Evolutionary conservation across 2,888 invertebrate species (phyloP).

Genomic region (Amphipoea oculea): DNA sequence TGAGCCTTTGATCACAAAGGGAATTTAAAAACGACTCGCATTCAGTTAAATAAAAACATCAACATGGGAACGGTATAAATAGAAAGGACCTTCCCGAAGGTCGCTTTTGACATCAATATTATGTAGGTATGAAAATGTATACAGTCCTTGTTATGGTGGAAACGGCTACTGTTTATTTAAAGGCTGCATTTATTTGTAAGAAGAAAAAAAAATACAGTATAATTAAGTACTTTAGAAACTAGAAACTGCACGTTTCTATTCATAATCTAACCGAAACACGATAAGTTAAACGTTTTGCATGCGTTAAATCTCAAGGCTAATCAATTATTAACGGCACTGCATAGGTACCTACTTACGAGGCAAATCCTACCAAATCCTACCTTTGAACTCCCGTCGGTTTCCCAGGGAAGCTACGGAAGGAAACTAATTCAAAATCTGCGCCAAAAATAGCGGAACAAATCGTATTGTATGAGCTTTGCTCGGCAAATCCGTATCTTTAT

Average conservation of each 20-base stretch:
- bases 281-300: conserved; percentile 47
- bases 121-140: conserved; percentile 12
- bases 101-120: conserved; percentile 29
- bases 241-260: conserved; percentile 38
- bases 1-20: conserved; percentile 61
- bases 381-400: conserved; percentile 25
- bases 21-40: conserved; percentile 66
- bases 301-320: conserved; percentile 49
- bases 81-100: conserved; percentile 41
- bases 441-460: conserved; percentile 62
- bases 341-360: conserved; percentile 2
- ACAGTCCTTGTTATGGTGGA: background rate
- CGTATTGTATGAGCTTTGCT: conserved; percentile 56
- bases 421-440: conserved; percentile 59
- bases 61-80: conserved; percentile 32
- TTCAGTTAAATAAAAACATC: conserved; percentile 53
- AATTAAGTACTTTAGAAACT: conserved; percentile 11
- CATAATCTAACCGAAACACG: conserved; percentile 30
- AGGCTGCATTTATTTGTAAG: conserved; percentile 7
- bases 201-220: background rate
- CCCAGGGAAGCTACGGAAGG: conserved; percentile 39
- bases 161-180: background rate
- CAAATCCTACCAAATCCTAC: conserved; percentile 21
- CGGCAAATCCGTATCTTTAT: conserved; percentile 62
- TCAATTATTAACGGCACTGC: conserved; percentile 27